Evolutionary conservation across 2,888 invertebrate genomes (phyloP), one percentile per base, ranked within the genome.

Genomic region (Drosophila mimica): DNA sequence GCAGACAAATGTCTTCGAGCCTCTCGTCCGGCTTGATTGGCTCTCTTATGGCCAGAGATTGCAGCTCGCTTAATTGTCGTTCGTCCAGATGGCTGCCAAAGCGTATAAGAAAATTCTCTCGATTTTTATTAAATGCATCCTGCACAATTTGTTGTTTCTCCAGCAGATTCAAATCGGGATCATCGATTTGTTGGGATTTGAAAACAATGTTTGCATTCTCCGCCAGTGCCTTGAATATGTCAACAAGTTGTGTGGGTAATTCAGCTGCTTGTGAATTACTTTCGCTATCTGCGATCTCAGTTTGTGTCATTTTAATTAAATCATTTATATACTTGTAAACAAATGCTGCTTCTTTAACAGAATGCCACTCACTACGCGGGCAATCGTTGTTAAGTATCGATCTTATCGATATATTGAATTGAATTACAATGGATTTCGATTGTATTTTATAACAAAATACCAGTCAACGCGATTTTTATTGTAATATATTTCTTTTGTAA

Each of bases 171-270:
- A 98, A 92, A 89, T 98, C 97, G 0, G 95, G 94, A 92, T 98
- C 97, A 86, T 95, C 95, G 57, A 96, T 94, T 92, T 97, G 97
- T 91, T 98, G 97, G 88, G 96, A 97, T 93, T 96, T 97, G 86
- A 98, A 97, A 75, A 95, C 94, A 49, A 93, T 92, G 36, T 82
- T 82, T 0, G 60, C 11, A 74, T 92, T 92, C 17, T 70, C 70
- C 0, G 92, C 89, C 5, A 93, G 74, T 67, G 83, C 83, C 70
- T 91, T 82, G 52, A 92, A 91, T 48, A 93, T 87, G 28, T 90
- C 82, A 25, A 82, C 43, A 4, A 92, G 78, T 59, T 87, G 81
- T 2, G 58, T n/a, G 0, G 88, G 90, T 6, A 88, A 38, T 13
- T 56, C 70, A 5, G 64, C 51, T 30, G 58, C 11, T 33, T 65